Evolutionary conservation across 2,888 invertebrate genomes (phyloP).

Genomic region (Strigamia transsilvanica): DNA sequence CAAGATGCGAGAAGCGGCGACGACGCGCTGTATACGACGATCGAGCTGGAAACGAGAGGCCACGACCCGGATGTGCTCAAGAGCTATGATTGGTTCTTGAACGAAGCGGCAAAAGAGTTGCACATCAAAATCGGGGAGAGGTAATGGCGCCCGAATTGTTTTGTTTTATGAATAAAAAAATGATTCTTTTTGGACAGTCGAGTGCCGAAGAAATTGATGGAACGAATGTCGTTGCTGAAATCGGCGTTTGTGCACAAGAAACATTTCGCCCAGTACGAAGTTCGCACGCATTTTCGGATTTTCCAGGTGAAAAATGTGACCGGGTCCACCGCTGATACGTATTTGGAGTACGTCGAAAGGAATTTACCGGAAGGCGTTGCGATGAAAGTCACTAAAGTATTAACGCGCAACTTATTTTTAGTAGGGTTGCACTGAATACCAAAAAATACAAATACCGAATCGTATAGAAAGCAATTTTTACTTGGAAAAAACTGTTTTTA

Average conservation of each 20-base stretch:
- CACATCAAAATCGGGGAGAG: conserved; percentile 71
- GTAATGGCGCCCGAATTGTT: no score
- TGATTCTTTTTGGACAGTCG: conserved; percentile 70
- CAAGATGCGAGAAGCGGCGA: conserved; percentile 56
- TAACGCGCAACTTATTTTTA: neutral
- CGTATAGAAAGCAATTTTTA: no score
- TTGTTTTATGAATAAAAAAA: no score
- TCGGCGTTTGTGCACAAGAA: conserved; percentile 92
- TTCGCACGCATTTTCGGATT: conserved; percentile 87
- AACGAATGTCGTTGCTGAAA: conserved; percentile 82
- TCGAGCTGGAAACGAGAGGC: conserved; percentile 86
- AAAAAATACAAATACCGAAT: no score
- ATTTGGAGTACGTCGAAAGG: conserved; percentile 93
- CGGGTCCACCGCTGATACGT: conserved; percentile 94
- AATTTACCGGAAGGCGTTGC: conserved; percentile 98
- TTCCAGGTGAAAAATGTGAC: conserved; percentile 82
- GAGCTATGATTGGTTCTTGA: conserved; percentile 87
- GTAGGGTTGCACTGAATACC: no score
- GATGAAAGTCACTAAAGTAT: conserved; percentile 85
- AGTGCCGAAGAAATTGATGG: conserved; percentile 76
- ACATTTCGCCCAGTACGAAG: conserved; percentile 94
- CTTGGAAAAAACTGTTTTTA: no score
- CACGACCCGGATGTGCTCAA: conserved; percentile 86
- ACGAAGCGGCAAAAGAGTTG: conserved; percentile 80
- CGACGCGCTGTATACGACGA: conserved; percentile 74